Percentiles rank a stretch among this genome's conserved stretches.
Evolutionary conservation across 2,797 vertebrate species (phyloP).

Genomic region (Galagoides demidoff): DNA sequence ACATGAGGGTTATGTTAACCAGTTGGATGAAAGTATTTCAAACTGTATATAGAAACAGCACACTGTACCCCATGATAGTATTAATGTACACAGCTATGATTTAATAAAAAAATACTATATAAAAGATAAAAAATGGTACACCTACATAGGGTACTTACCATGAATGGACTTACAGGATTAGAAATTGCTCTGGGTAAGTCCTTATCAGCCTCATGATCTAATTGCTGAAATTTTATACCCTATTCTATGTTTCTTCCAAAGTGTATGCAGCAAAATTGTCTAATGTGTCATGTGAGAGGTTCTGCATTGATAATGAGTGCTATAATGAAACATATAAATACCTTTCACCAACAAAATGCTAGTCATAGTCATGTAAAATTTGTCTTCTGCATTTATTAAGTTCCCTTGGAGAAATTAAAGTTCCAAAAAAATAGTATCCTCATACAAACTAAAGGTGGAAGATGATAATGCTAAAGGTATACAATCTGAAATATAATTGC

Average conservation of each 20-base stretch:
- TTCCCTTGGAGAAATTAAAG: neutral
- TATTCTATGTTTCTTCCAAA: neutral
- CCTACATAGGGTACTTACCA: too few species aligned
- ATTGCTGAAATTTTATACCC: neutral
- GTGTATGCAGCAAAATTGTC: neutral
- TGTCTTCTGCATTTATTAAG: neutral
- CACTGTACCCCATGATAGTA: too few species aligned
- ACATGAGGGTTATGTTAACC: too few species aligned
- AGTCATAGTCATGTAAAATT: neutral
- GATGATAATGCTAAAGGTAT: neutral
- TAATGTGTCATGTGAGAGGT: neutral
- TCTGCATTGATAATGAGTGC: neutral
- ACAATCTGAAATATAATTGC: conserved; percentile 20
- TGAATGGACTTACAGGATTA: neutral
- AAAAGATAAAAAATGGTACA: neutral
- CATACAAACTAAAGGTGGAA: neutral
- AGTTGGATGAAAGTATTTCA: too few species aligned
- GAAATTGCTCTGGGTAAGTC: neutral
- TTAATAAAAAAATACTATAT: neutral
- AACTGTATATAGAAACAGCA: too few species aligned
- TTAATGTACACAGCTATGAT: too few species aligned
- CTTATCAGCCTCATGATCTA: neutral
- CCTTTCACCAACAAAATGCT: neutral
- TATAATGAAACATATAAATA: neutral
- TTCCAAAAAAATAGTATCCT: neutral